Evolutionary conservation across 2,797 vertebrate species (phyloP).

Genomic region (Spatula clypeata): DNA sequence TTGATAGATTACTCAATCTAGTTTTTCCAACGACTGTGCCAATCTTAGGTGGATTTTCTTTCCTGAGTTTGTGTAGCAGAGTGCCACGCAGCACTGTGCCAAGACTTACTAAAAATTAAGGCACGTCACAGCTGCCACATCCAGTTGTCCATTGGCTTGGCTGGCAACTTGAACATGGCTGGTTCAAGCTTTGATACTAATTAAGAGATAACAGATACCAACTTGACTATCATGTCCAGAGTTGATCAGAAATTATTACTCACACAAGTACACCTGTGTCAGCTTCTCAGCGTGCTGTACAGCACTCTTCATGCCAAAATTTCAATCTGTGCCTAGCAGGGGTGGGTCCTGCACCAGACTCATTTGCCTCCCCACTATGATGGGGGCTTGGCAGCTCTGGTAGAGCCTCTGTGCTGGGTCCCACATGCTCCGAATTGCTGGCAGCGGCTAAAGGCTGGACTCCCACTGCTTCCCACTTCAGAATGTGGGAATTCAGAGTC

Average conservation of each 20-base stretch:
- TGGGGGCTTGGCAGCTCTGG: rapidly evolving
- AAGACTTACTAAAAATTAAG: slow-evolving; percentile 22
- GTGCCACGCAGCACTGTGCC: not conserved
- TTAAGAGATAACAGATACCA: not conserved
- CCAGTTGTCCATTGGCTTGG: not conserved
- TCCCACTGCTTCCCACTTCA: not conserved
- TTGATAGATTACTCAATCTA: slow-evolving; percentile 19
- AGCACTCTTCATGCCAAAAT: not conserved
- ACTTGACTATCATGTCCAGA: not conserved
- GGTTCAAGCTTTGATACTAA: not conserved
- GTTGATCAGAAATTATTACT: not conserved
- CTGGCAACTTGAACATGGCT: not conserved
- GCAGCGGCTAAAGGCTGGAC: not conserved
- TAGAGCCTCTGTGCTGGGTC: not conserved
- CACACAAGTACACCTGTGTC: not conserved
- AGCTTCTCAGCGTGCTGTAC: not conserved
- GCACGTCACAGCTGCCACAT: not conserved
- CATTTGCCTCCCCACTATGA: rapidly evolving
- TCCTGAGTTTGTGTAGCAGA: not conserved
- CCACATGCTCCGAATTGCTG: not conserved
- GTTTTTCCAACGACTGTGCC: slow-evolving; percentile 6
- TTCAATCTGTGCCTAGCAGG: not conserved
- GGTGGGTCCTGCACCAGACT: not conserved
- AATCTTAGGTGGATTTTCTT: not conserved
- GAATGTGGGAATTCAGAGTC: not conserved